Conservation (phyloP, 2,888 invertebrate genomes). For the Stenodema calcarata region DNA sequence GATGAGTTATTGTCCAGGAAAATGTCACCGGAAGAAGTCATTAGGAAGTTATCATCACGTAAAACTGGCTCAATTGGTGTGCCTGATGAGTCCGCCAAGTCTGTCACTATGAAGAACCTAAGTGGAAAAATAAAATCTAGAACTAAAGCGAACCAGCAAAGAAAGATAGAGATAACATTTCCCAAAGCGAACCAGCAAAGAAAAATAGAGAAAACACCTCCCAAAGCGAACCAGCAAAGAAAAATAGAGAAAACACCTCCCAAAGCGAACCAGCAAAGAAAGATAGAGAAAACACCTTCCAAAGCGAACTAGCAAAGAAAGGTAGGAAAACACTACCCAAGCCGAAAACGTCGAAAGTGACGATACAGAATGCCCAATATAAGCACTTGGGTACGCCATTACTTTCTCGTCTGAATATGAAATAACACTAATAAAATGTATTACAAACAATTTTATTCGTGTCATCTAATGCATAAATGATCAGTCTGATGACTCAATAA, state of each 20-base stretch:
- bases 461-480: no score
- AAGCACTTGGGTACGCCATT: no score
- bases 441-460: no score
- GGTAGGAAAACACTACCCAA: no score
- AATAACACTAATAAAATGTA: no score
- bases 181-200: no score
- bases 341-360: no score
- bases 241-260: background rate
- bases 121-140: background rate
- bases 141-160: background rate
- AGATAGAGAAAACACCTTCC: background rate
- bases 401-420: no score
- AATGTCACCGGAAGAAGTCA: background rate
- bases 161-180: background rate
- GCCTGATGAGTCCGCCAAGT: background rate
- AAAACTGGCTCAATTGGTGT: background rate
- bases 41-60: background rate
- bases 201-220: background rate
- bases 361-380: no score
- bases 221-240: background rate
- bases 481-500: no score
- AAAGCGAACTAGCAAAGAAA: background rate
- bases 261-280: background rate
- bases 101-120: background rate
- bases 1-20: background rate